phyloP scores from a whole-genome alignment of 2,113 vertebrate species.

The Triplophysa dalaica region DNA sequence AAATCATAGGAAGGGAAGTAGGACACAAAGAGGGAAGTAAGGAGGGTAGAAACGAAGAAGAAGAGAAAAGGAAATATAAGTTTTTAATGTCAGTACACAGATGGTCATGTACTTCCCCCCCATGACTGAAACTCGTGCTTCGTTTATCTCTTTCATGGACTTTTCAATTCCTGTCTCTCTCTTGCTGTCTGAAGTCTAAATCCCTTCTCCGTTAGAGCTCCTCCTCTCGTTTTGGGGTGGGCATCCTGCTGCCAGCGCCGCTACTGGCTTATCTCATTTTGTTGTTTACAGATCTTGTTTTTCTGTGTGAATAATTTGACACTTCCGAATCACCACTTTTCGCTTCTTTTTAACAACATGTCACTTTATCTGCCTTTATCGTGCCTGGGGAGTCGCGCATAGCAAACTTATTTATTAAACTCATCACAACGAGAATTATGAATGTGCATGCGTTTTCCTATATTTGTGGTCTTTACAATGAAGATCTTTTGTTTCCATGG shows the following conservation, averaged over 20 bases:
- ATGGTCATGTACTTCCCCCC: not conserved
- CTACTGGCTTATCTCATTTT: conserved; percentile 23
- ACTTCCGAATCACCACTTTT: conserved; percentile 7
- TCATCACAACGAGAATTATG: not conserved
- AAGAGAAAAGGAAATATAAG: not conserved
- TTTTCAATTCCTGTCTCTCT: not conserved
- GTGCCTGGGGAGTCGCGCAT: not conserved
- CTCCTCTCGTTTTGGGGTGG: conserved; percentile 23
- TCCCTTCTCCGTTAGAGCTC: too few species aligned
- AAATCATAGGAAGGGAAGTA: not conserved
- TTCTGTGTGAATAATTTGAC: not conserved
- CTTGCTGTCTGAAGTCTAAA: too few species aligned
- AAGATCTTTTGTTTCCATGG: conserved; percentile 75
- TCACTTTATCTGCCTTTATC: not conserved
- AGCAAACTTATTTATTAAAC: not conserved
- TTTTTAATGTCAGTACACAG: not conserved
- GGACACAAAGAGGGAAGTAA: not conserved
- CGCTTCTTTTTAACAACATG: conserved; percentile 23
- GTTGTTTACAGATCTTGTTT: conserved; percentile 25
- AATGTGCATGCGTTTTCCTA: conserved; percentile 36
- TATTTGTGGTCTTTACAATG: conserved; percentile 62
- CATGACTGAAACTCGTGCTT: not conserved
- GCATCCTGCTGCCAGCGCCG: conserved; percentile 15
- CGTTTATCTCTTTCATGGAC: not conserved
- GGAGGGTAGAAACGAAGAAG: not conserved